These are phyloP conservation scores for Patiria pectinifera DNA, from an alignment of 53 echinoderm and acorn worm species.

Conservation along the genomic window DNA sequence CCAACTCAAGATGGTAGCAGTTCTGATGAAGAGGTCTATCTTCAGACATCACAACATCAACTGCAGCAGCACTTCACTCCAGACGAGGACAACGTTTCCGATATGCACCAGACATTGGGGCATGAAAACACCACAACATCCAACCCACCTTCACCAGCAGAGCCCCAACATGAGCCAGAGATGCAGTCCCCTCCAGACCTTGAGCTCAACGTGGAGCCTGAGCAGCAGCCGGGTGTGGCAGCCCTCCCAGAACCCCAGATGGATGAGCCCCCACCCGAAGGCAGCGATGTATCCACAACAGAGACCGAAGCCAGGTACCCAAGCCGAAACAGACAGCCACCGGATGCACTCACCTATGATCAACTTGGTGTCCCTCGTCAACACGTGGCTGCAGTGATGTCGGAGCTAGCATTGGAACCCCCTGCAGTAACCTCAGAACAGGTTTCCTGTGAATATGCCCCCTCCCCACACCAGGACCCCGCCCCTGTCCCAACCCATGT, in stretches of 20 bases:
- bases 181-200: background rate
- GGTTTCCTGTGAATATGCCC: background rate
- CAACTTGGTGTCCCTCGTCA: constrained; percentile 8
- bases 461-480: background rate
- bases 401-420: background rate
- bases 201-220: background rate
- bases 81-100: background rate
- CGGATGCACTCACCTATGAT: constrained; percentile 28
- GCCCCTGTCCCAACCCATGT: background rate
- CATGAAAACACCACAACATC: background rate
- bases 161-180: background rate
- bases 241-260: background rate
- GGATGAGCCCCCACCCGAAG: background rate
- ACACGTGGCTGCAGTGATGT: background rate
- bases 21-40: background rate
- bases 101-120: background rate
- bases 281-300: background rate
- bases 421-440: background rate
- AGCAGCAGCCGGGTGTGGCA: background rate
- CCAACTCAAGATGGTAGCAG: background rate
- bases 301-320: constrained; percentile 20
- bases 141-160: background rate
- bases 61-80: background rate
- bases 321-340: constrained; percentile 36
- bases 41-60: background rate